Conservation (phyloP, 2,113 vertebrate species). For the Gallinago paraguaiae region DNA sequence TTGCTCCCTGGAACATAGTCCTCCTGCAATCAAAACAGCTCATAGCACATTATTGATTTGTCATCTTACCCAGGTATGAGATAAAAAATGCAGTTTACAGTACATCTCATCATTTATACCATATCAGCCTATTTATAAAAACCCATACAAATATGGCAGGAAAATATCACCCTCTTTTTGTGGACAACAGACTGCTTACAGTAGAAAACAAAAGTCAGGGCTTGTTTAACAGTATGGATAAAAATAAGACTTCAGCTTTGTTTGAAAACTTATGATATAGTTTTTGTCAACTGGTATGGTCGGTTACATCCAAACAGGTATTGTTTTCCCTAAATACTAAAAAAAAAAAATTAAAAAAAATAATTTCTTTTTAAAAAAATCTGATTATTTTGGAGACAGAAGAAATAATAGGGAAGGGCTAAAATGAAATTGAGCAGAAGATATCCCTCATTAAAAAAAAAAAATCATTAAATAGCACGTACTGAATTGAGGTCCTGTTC, state of each 20-base stretch:
- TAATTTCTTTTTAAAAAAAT: neutral
- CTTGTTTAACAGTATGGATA: conserved; percentile 47
- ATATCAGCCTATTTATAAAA: conserved; percentile 50
- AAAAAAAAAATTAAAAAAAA: conserved; percentile 32
- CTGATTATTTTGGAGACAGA: neutral
- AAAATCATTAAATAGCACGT: neutral
- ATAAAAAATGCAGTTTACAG: conserved; percentile 74
- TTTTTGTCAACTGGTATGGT: conserved; percentile 33
- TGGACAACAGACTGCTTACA: conserved; percentile 47
- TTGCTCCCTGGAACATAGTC: conserved; percentile 68
- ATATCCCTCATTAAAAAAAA: neutral
- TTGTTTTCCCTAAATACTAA: neutral
- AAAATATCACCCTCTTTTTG: conserved; percentile 52
- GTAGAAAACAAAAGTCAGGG: conserved; percentile 56
- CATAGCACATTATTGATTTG: conserved; percentile 28
- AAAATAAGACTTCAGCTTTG: conserved; percentile 31
- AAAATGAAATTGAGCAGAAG: conserved; percentile 34
- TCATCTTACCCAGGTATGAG: conserved; percentile 66
- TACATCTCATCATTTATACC: conserved; percentile 68
- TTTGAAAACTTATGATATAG: neutral
- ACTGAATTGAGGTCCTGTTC: conserved; percentile 15
- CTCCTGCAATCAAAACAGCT: conserved; percentile 62
- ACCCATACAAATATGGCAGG: conserved; percentile 56
- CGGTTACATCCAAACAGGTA: conserved; percentile 32
- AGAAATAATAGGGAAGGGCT: neutral